Evolutionary conservation across 2,113 vertebrate genomes (phyloP).

Genomic region (Hoplias malabaricus): DNA sequence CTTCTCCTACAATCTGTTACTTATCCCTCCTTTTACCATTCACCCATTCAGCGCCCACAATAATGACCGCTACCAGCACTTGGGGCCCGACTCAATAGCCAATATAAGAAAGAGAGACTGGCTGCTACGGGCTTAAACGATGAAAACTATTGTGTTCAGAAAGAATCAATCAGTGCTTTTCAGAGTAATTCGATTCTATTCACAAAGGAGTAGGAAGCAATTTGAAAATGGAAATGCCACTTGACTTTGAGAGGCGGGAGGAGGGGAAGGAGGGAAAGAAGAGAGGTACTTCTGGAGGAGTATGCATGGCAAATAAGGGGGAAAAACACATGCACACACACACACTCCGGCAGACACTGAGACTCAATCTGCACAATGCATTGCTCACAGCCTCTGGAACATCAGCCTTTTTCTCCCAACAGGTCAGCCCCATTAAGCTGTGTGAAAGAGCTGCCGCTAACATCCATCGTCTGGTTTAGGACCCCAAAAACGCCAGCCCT

Average conservation of each 20-base stretch:
- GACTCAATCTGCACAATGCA: slow-evolving; percentile 19
- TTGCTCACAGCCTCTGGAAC: not conserved
- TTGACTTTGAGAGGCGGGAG: slow-evolving; percentile 66
- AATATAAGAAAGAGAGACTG: slow-evolving; percentile 56
- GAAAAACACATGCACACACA: not conserved
- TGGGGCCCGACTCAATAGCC: slow-evolving; percentile 63
- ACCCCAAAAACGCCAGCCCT: slow-evolving; percentile 22
- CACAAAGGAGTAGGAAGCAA: slow-evolving; percentile 75
- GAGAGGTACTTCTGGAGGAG: slow-evolving; percentile 39
- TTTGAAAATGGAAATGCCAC: slow-evolving; percentile 78
- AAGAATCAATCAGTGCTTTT: slow-evolving; percentile 77
- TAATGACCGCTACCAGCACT: slow-evolving; percentile 66
- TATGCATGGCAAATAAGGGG: slow-evolving; percentile 32
- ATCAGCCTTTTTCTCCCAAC: slow-evolving; percentile 27
- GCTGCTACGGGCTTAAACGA: slow-evolving; percentile 61
- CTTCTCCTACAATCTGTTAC: slow-evolving; percentile 32
- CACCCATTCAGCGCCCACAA: slow-evolving; percentile 60
- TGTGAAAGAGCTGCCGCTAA: slow-evolving; percentile 19
- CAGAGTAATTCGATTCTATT: slow-evolving; percentile 75
- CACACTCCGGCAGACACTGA: slow-evolving; percentile 1
- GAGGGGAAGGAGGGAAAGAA: slow-evolving; percentile 42
- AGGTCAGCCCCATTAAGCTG: slow-evolving; percentile 28
- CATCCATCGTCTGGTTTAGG: not conserved
- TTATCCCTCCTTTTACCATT: slow-evolving; percentile 54
- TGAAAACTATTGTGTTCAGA: slow-evolving; percentile 74